Base-by-base conservation (phyloP, 2,113 vertebrate species). In the Garra rufa region DNA sequence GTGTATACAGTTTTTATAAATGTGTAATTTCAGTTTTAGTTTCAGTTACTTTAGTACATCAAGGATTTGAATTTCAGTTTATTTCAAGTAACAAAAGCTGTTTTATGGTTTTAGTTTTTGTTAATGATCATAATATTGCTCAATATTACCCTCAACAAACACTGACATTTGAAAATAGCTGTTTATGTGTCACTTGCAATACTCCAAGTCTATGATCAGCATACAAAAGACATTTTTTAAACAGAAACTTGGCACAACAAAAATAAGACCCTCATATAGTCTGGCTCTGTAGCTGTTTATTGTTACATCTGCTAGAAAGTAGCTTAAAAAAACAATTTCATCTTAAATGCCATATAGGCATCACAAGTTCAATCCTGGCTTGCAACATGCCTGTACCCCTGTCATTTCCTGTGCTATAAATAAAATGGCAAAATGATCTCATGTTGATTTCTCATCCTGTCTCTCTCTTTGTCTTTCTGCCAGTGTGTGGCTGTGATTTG, bases 401-500 rank as follows among this genome's bases (percentile, higher is more conserved):
- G 43, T 75, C 4, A 5, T 50, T 50, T 75, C n/a, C 73, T 75
- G 24, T 75, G 2, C 44, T 75, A 75, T 50, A 38, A 61, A 76
- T 63, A 63, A 38, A 24, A 30, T 14, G 15, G 34, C 17, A 63
- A 21, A 28, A 24, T 82, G 2, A 61, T 17, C 81, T 19, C 69
- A 38, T 73, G 44, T 75, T 50, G 26, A 48, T 57, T 77, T 41
- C 50, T 57, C 9, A 38, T 77, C 30, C 15, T 76, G 4, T 50
- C 6, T 14, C 46, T 74, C 61, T 83, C 26, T 71, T 9, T 57
- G 52, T 57, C 1, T 41, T 63, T 9, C 48, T 14, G 43, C 26
- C 92, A 99, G 98, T 99, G 90, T 99, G 98, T 4, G 97, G 96
- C 92, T 99, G 97, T 48, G 96, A 97, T 91, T 94, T 99, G 93